phyloP scores from a whole-genome alignment of 2,888 invertebrate genomes.

The Pyrocoelia pectoralis region DNA sequence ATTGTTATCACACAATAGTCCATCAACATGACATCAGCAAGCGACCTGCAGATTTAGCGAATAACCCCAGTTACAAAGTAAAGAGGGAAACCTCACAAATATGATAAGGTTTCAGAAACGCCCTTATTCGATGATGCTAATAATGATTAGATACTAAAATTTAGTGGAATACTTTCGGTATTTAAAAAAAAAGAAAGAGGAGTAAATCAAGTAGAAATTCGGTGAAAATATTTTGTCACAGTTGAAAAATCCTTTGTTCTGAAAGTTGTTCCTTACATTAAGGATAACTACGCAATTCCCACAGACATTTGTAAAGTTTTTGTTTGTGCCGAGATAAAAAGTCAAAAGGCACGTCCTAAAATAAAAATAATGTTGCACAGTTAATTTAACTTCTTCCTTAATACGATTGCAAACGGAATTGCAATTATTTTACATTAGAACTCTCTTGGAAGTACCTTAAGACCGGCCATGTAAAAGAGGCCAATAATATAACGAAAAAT shows the following conservation, averaged over 20 bases:
- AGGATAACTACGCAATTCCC: slow-evolving; percentile 33
- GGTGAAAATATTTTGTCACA: slow-evolving; percentile 22
- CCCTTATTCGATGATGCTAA: no score
- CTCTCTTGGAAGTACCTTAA: slow-evolving; percentile 43
- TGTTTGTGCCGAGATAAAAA: slow-evolving; percentile 34
- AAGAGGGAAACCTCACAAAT: slow-evolving; percentile 6
- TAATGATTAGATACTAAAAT: background rate
- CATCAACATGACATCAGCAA: slow-evolving; percentile 57
- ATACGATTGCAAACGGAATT: slow-evolving; percentile 49
- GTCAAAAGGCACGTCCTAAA: slow-evolving; percentile 38
- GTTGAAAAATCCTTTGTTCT: slow-evolving; percentile 27
- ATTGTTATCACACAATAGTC: slow-evolving; percentile 58
- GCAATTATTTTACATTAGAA: slow-evolving; percentile 57
- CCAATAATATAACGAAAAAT: slow-evolving; percentile 52
- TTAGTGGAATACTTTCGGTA: slow-evolving; percentile 14
- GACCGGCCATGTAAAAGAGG: slow-evolving; percentile 48
- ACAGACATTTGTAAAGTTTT: slow-evolving; percentile 34
- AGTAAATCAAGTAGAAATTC: slow-evolving; percentile 28
- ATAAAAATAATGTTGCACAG: slow-evolving; percentile 52
- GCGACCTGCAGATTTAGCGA: slow-evolving; percentile 42
- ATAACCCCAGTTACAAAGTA: slow-evolving; percentile 23
- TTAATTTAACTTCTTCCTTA: slow-evolving; percentile 53
- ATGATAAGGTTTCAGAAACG: background rate
- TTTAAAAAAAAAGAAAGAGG: slow-evolving; percentile 15
- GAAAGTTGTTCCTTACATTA: slow-evolving; percentile 25